Percentiles rank a stretch among this genome's conserved stretches.
Conservation (phyloP, 2,888 invertebrate species). For the Melanargia galathea region DNA sequence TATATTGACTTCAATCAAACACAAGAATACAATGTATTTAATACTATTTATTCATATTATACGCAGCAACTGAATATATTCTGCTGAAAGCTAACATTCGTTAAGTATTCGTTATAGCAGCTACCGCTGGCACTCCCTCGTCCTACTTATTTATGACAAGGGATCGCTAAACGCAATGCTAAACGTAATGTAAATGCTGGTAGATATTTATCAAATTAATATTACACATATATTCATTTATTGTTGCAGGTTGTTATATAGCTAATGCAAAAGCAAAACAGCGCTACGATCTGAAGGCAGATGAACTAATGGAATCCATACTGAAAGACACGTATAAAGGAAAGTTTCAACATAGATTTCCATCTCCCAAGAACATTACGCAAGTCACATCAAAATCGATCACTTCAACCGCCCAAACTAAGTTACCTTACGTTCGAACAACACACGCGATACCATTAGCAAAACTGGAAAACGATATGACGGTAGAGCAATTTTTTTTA, state of each 20-base stretch:
- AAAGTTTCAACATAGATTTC: conserved; percentile 25
- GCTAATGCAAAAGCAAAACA: conserved; percentile 8
- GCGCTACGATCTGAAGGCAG: conserved; percentile 34
- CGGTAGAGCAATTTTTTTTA: conserved; percentile 35
- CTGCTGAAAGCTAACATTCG: no score
- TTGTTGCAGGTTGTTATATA: conserved; percentile 4
- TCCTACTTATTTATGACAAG: no score
- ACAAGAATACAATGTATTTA: no score
- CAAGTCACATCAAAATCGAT: conserved; percentile 2
- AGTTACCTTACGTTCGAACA: not conserved
- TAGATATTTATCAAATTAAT: no score
- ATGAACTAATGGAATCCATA: conserved; percentile 34
- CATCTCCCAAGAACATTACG: conserved; percentile 21
- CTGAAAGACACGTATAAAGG: conserved; percentile 31
- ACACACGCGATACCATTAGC: not conserved
- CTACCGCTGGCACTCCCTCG: no score
- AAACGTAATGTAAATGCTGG: no score
- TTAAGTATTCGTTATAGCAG: no score
- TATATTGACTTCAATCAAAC: no score
- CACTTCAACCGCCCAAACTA: not conserved
- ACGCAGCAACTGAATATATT: no score
- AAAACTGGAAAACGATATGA: conserved; percentile 26
- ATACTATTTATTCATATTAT: no score
- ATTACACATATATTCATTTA: no score
- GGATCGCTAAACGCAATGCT: no score